These are phyloP conservation scores for Diorhabda sublineata DNA, from an alignment of 1,140 invertebrate species.

Conservation along the genomic window DNA sequence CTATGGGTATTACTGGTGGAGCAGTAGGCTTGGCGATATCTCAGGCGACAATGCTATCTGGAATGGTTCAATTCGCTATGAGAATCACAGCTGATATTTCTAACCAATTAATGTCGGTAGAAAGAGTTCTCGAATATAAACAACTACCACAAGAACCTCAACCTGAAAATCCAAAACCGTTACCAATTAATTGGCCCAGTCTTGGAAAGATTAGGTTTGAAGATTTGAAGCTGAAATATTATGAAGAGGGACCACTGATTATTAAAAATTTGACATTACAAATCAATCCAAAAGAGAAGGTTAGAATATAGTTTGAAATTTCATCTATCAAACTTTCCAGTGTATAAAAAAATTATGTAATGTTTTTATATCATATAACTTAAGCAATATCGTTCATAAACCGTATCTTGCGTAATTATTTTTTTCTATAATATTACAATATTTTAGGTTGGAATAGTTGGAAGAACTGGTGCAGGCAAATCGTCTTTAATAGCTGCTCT, in stretches of 20 bases:
- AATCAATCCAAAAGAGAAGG: constrained; percentile 69
- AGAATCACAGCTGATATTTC: constrained; percentile 71
- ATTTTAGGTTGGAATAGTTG: constrained; percentile 57
- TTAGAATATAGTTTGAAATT: constrained; percentile 49
- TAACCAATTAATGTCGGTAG: constrained; percentile 76
- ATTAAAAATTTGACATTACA: constrained; percentile 56
- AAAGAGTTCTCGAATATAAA: constrained; percentile 73
- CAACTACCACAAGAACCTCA: constrained; percentile 57
- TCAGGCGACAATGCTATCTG: constrained; percentile 53
- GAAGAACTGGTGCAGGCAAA: constrained; percentile 77
- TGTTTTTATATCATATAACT: neutral
- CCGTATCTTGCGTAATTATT: too few species aligned
- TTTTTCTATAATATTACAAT: neutral
- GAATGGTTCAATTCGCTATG: constrained; percentile 67
- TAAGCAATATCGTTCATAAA: neutral
- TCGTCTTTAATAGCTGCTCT: constrained; percentile 69
- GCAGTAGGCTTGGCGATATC: constrained; percentile 56
- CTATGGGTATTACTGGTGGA: constrained; percentile 49
- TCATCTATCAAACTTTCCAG: neutral
- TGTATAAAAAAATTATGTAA: neutral
- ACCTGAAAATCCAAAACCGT: constrained; percentile 45
- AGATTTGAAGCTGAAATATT: constrained; percentile 55
- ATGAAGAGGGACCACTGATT: constrained; percentile 52
- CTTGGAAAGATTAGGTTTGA: constrained; percentile 51
- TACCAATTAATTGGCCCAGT: constrained; percentile 44